Evolutionary conservation across 2,888 invertebrate species (phyloP), one percentile per base, ranked within the genome.

Genomic region (Invenusta paracnida): DNA sequence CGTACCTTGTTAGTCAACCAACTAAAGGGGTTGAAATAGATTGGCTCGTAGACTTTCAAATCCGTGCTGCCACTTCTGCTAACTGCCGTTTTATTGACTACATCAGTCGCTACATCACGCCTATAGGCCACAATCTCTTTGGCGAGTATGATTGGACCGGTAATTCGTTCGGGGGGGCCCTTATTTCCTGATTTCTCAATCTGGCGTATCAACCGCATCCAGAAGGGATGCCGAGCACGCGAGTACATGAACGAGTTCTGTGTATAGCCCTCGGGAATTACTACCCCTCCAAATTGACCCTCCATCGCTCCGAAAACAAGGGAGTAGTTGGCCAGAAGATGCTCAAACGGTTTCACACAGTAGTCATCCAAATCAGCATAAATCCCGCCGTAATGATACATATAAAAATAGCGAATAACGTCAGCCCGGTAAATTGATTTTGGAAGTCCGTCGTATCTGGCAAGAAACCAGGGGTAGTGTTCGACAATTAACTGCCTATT

Each of bases 351-450:
- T 73, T 73, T 83, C 17, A 83, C 5, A 30, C 83, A 83, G 30
- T 83, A 30, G 48, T 29, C 30, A n/a, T 83, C 83, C 0, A 83
- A n/a, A 48, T 85, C 85, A 28, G 85, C 23, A 30, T 85, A 85
- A 83, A 85, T 85, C 5, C 85, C 85, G 17, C 85, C 85, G 29
- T 82, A 85, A 23, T 85, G 85, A 83, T 85, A 85, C 11, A 67
- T 29, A 30, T 83, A 85, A 82, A 85, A 27, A 28, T 85, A 85
- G 23, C 85, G 28, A 29, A 29, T 29, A 1, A 67, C 90, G 87
- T 91, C 91, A 0, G 90, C 90, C 84, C 89, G 87, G 28, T 90
- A 88, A 29, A 90, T 90, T n/a, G 87, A 88, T 84, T 89, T 88
- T 1, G 88, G 83, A 87, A 90, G 90, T 48, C 87, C 88, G 87